These are phyloP conservation scores for Rhagonycha lutea DNA, from an alignment of 2,888 invertebrate species.

Conservation along the genomic window DNA sequence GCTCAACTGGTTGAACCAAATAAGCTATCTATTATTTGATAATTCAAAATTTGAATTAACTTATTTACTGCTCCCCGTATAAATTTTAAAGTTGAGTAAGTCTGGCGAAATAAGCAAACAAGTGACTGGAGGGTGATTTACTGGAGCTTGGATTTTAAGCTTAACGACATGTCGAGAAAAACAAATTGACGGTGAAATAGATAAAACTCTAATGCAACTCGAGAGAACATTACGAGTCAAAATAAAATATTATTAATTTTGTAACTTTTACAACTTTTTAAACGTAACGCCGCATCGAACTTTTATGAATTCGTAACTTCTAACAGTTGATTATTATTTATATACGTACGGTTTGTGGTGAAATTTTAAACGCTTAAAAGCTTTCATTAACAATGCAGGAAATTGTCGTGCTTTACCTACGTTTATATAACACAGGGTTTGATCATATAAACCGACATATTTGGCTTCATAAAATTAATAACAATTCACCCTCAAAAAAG, in stretches of 20 bases:
- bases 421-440: neutral
- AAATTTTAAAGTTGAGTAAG: neutral
- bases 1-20: neutral
- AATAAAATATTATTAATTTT: neutral
- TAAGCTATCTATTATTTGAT: too few relatives aligned
- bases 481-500: neutral
- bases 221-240: neutral
- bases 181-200: neutral
- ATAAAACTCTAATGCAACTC: neutral
- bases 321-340: too few relatives aligned
- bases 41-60: too few relatives aligned
- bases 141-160: neutral
- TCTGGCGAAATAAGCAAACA: neutral
- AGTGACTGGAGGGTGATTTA: neutral
- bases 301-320: neutral
- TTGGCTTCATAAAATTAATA: neutral
- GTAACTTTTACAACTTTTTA: neutral
- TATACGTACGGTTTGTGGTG: neutral
- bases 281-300: neutral
- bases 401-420: neutral
- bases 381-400: neutral
- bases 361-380: neutral
- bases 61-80: neutral
- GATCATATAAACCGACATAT: neutral
- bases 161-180: neutral